Conservation (phyloP, 2,888 invertebrate genomes). For the Adelognathus sp. region DNA sequence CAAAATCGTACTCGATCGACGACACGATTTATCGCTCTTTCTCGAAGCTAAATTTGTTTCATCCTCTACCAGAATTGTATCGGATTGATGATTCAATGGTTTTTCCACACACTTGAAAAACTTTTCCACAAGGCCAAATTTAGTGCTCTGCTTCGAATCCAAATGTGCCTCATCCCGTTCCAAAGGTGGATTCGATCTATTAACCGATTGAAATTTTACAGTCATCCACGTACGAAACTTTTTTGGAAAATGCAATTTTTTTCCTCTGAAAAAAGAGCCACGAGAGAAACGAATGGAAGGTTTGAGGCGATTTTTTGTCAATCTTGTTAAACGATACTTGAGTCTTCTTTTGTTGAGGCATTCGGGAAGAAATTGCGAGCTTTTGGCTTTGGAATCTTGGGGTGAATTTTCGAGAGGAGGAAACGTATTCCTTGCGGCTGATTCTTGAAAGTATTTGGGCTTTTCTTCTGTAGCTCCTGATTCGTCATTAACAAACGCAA, state of each 20-base stretch:
- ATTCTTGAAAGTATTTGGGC: background rate
- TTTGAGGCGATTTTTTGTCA: conserved; percentile 5
- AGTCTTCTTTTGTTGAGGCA: background rate
- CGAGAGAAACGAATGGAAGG: background rate
- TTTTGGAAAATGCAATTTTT: conserved; percentile 9
- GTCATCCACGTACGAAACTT: conserved; percentile 16
- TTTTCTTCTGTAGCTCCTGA: background rate
- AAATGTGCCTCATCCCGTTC: background rate
- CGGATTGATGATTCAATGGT: too few species aligned
- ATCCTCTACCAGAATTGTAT: too few species aligned
- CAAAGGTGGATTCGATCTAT: background rate
- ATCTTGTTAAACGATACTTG: background rate
- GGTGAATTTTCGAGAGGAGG: background rate
- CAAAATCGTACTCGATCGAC: too few species aligned
- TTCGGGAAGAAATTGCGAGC: background rate
- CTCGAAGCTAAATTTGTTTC: too few species aligned
- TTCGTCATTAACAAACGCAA: background rate
- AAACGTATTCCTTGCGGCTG: background rate
- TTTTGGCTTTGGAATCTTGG: background rate
- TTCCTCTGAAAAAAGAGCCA: background rate
- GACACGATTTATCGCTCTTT: too few species aligned
- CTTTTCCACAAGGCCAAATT: conserved; percentile 2
- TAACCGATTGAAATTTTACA: background rate
- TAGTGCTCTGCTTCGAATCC: background rate
- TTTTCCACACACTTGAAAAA: conserved; percentile 24